Evolutionary conservation across 1,140 invertebrate genomes (phyloP), one percentile per base, ranked within the genome.

Genomic region (Asbolus verrucosus): DNA sequence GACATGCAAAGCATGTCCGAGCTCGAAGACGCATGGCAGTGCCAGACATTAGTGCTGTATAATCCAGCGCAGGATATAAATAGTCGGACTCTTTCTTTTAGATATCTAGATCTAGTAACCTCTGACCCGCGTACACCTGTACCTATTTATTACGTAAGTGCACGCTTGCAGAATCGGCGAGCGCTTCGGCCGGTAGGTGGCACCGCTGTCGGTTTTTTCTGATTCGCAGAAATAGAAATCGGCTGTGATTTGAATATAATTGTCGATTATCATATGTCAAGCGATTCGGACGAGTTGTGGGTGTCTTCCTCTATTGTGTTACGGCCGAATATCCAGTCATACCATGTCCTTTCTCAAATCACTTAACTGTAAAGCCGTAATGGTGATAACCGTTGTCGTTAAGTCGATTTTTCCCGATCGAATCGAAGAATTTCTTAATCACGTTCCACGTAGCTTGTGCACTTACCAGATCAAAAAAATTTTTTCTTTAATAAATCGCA

Each of bases 71-170:
- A 62, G 31, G 60, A 62, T 38, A 62, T 62, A 62, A 62, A 62
- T 62, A 62, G 15, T 62, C 60, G 30, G 60, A 41, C 31, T 62
- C 60, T 6, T 27, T 46, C 41, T 36, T 33, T 33, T 13, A 60
- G 8, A 36, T 62, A 36, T 62, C 31, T 62, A 62, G 60, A 62
- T 62, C 60, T 62, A 62, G 60, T 62, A 41, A 62, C 60, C 60
- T 62, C 9, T 38, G 60, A 14, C 60, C 60, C 24, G 31, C 60
- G 43, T 62, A 62, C 60, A 62, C 60, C 60, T 62, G 60, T 62
- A 33, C 11, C 60, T 27, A 62, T 62, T 27, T 36, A 62, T 62
- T 62, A 62, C 30, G 60, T 62, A 62, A 62, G 15, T n/a, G 18
- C 19, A 59, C 50, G 50, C 24, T 43, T 4, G 8, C 21, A 21